Evolutionary conservation across 2,797 vertebrate species (phyloP), one percentile per base, ranked within the genome.

Genomic region (Hoplostethus atlanticus): DNA sequence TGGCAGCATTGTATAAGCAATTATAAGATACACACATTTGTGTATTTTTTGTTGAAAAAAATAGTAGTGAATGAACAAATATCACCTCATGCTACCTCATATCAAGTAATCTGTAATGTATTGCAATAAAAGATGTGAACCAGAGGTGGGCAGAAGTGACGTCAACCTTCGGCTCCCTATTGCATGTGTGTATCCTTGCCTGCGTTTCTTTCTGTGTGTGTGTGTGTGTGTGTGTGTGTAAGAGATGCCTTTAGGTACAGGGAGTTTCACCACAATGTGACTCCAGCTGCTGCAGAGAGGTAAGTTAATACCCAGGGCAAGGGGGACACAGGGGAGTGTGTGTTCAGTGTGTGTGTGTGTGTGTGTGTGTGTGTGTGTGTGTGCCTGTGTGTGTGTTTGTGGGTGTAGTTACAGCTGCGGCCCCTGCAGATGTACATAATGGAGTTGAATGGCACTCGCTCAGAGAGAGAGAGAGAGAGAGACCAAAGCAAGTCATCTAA

Each of bases 281-380:
- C 85, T 92, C 81, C 92, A 94, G 93, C 93, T 94, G 93, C 89
- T 90, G 76, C 91, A 91, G 86, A 93, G 84, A 84, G 84, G 88
- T 89, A 86, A 82, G 84, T 76, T 80, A 87, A 91, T 91, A 93
- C 87, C 88, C 89, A 77, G 84, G 79, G 73, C 83, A 83, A 21
- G 84, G 74, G 84, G 85, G 86, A 89, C 87, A 84, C 73, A 71
- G 71, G 85, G 77, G 85, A 76, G 71, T 38, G 71, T 44, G 66
- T 75, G 73, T 59, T 21, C 21, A 21, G 21, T 21, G 21, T 21
- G 21, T 1, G 21, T 21, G 59, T 62, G 34, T 72, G 59, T 56
- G 76, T 68, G 60, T 65, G 73, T 64, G 63, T 71, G 16, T 71
- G 58, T 21, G 59, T 62, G 34, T 72, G 59, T 56, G 76, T 68